phyloP scores from a whole-genome alignment of 1,140 invertebrate genomes.

The Ctenoplectra terminalis region DNA sequence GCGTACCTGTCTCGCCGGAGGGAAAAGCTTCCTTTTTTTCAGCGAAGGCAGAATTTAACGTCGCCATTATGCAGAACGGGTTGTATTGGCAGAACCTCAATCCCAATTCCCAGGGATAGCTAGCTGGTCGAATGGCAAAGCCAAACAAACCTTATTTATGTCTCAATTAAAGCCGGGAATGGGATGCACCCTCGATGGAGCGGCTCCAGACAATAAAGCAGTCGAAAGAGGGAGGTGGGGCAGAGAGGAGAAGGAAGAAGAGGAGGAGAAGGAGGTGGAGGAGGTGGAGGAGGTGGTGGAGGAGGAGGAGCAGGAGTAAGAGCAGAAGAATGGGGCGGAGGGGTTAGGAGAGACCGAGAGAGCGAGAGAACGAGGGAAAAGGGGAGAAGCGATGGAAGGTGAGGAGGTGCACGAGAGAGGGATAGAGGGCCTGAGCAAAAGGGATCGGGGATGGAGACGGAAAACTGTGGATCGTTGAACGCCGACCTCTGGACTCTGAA shows the following conservation, averaged over 20 bases:
- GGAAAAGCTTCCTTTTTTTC: constrained; percentile 46
- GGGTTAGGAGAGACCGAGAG: constrained; percentile 41
- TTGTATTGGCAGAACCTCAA: constrained; percentile 82
- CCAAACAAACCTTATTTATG: constrained; percentile 84
- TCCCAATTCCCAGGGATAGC: constrained; percentile 82
- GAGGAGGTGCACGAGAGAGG: constrained; percentile 59
- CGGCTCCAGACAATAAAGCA: constrained; percentile 83
- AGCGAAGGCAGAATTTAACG: constrained; percentile 78
- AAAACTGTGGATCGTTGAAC: constrained; percentile 81
- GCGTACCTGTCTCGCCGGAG: constrained; percentile 42
- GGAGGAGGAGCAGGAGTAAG: constrained; percentile 65
- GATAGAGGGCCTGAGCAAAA: constrained; percentile 59
- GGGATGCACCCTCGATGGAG: constrained; percentile 83
- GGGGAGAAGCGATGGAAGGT: constrained; percentile 44
- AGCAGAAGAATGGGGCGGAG: constrained; percentile 76
- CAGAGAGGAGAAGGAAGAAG: constrained; percentile 45
- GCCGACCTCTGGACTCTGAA: constrained; percentile 81
- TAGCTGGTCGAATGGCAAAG: constrained; percentile 78
- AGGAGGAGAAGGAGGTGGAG: constrained; percentile 48
- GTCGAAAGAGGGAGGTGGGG: constrained; percentile 72
- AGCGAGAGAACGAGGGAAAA: constrained; percentile 45
- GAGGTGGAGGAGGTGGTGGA: constrained; percentile 48
- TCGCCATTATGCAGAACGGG: constrained; percentile 82
- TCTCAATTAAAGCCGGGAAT: constrained; percentile 83
- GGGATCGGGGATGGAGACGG: constrained; percentile 75